A percentile compares a stretch with the other conserved stretches of the same genome.
Conservation (phyloP, 2,113 vertebrate genomes). For the Talpa occidentalis region DNA sequence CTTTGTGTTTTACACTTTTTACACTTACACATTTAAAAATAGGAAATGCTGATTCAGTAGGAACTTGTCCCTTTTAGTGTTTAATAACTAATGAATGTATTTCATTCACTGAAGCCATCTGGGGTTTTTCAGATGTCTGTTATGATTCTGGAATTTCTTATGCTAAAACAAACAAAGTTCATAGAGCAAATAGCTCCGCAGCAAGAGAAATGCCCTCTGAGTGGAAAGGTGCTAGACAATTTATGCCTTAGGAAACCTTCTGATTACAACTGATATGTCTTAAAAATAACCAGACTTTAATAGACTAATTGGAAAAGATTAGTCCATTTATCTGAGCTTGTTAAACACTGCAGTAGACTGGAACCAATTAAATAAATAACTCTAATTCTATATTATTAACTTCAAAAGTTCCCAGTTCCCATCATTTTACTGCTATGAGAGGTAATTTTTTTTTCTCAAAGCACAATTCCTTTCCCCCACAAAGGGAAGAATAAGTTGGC, state of each 20-base stretch:
- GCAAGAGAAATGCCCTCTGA: neutral
- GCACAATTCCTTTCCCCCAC: conserved; percentile 24
- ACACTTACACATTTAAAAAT: neutral
- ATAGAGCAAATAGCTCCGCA: conserved; percentile 43
- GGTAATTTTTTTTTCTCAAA: conserved; percentile 62
- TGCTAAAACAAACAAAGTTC: conserved; percentile 63
- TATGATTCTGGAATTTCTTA: conserved; percentile 28
- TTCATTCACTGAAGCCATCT: neutral
- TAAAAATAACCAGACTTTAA: conserved; percentile 79
- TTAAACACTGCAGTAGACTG: conserved; percentile 83
- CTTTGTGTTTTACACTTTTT: neutral
- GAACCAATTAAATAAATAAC: conserved; percentile 85
- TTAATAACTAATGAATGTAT: conserved; percentile 16
- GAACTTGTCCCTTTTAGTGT: neutral
- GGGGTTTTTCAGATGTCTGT: conserved; percentile 43
- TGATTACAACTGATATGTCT: conserved; percentile 49
- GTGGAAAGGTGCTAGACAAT: conserved; percentile 34
- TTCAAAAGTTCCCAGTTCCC: conserved; percentile 77
- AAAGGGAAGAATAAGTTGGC: conserved; percentile 48
- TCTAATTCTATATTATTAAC: conserved; percentile 83
- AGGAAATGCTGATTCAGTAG: neutral
- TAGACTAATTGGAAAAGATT: conserved; percentile 83
- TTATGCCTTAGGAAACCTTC: conserved; percentile 45
- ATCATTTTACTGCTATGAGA: conserved; percentile 61
- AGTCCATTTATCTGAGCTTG: conserved; percentile 80